These are phyloP conservation scores for Lytechinus pictus DNA, from an alignment of 35 echinoderm and acorn worm species.

Conservation along the genomic window DNA sequence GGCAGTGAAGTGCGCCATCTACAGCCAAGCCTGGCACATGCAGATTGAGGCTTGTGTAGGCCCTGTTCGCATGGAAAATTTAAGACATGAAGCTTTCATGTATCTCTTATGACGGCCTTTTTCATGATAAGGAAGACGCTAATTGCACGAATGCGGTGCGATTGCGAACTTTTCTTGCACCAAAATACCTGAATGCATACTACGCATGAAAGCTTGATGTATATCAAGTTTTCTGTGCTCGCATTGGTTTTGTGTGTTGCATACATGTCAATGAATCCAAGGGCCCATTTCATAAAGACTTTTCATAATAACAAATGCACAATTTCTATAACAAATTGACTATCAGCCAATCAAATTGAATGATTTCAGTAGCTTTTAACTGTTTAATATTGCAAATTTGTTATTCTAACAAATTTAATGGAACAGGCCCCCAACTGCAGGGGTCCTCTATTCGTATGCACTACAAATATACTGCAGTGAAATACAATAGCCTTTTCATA, in stretches of 20 bases:
- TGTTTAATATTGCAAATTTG: too few relatives aligned
- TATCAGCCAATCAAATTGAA: too few relatives aligned
- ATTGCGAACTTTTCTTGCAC: background rate
- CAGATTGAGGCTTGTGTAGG: background rate
- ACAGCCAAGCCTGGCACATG: background rate
- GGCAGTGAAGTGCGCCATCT: background rate
- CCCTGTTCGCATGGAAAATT: background rate
- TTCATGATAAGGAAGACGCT: background rate
- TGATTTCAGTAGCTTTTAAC: too few relatives aligned
- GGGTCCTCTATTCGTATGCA: too few relatives aligned
- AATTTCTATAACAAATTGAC: too few relatives aligned
- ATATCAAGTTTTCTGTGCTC: background rate
- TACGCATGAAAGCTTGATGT: background rate
- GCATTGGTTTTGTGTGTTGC: background rate
- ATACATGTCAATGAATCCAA: background rate
- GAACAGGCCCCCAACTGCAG: too few relatives aligned
- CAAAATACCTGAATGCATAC: background rate
- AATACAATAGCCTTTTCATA: too few relatives aligned
- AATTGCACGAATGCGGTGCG: background rate
- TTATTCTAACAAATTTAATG: too few relatives aligned
- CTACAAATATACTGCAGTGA: too few relatives aligned
- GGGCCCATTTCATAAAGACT: background rate
- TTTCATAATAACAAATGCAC: too few relatives aligned
- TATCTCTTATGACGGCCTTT: background rate
- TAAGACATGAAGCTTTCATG: background rate